phyloP scores from a whole-genome alignment of 2,113 vertebrate genomes.

The Chionis minor region DNA sequence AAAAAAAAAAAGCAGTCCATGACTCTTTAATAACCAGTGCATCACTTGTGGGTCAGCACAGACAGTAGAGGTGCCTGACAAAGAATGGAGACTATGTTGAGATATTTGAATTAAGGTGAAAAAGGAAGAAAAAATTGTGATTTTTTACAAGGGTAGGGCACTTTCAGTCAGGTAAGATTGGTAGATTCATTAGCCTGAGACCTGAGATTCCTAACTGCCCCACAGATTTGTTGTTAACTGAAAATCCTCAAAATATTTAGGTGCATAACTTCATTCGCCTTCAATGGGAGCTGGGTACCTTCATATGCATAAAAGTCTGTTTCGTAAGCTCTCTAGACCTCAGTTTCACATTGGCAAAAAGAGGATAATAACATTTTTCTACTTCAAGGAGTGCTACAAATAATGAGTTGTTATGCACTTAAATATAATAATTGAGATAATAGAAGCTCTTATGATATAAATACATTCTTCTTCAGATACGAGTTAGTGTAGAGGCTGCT shows the following conservation, averaged over 20 bases:
- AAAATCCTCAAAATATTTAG: not conserved
- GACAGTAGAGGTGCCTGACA: not conserved
- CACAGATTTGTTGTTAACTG: not conserved
- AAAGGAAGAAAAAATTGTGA: not conserved
- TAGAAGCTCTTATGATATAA: not conserved
- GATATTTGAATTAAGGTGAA: not conserved
- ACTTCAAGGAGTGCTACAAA: not conserved
- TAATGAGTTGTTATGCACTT: not conserved
- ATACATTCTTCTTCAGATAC: not conserved
- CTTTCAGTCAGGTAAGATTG: not conserved
- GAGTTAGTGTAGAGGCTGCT: not conserved
- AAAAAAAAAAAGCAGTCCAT: not conserved
- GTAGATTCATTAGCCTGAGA: not conserved
- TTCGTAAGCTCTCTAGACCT: not conserved
- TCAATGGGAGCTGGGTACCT: not conserved
- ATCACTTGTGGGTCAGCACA: not conserved
- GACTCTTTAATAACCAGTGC: not conserved
- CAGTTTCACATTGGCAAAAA: not conserved
- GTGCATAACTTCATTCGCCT: not conserved
- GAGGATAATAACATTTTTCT: not conserved
- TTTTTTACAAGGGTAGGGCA: not conserved
- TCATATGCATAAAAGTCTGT: not conserved
- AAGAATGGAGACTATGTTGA: not conserved
- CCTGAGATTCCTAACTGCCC: not conserved
- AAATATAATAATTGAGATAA: not conserved